Conservation (phyloP, 2,113 vertebrate genomes). For the Ifrita kowaldi region DNA sequence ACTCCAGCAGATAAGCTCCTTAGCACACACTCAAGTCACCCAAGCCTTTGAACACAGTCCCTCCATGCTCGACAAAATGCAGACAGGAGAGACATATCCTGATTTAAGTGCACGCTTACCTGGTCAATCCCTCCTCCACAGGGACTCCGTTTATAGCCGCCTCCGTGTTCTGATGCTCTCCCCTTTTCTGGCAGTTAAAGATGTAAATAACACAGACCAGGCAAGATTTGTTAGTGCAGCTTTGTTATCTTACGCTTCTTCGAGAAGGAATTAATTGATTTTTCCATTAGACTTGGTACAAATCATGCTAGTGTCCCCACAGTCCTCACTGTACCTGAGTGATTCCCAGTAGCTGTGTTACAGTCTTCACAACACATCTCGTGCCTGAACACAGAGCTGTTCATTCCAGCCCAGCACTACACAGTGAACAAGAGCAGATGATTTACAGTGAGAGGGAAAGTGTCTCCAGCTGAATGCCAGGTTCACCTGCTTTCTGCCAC, state of each 20-base stretch:
- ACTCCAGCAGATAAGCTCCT: neutral
- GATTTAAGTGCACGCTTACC: neutral
- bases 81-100: neutral
- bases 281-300: neutral
- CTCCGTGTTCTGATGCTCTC: accelerated
- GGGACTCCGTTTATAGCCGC: accelerated
- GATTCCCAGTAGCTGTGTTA: neutral
- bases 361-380: neutral
- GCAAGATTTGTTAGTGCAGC: neutral
- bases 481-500: neutral
- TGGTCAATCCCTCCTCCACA: neutral
- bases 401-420: neutral
- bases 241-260: neutral
- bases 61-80: neutral
- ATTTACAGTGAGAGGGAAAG: neutral
- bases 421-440: neutral
- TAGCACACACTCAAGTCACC: neutral
- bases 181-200: neutral
- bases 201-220: neutral
- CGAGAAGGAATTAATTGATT: neutral
- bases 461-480: neutral
- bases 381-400: neutral
- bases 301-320: neutral
- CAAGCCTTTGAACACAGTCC: neutral
- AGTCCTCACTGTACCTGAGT: neutral